Evolutionary conservation across 2,888 invertebrate species (phyloP).

Genomic region (Tortrix viridana): DNA sequence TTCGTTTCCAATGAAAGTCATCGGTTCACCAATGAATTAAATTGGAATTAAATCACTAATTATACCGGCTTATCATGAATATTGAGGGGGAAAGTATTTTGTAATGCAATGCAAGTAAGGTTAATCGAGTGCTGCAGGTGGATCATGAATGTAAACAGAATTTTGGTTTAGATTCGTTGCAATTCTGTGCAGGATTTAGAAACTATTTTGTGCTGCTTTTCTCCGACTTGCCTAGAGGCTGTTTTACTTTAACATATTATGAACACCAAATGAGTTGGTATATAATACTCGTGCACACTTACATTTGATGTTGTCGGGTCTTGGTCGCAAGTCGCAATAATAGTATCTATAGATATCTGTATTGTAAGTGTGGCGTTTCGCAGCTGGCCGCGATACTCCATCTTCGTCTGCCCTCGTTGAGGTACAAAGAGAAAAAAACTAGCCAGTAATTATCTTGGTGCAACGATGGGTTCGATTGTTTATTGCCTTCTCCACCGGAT

Average conservation of each 20-base stretch:
- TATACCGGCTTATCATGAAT: conserved; percentile 62
- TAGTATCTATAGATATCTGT: conserved; percentile 44
- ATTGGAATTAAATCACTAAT: conserved; percentile 53
- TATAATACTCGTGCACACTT: no score
- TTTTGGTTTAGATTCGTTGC: not conserved
- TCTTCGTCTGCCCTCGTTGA: conserved; percentile 54
- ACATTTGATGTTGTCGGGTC: conserved; percentile 29
- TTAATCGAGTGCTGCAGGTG: conserved; percentile 41
- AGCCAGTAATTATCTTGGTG: conserved; percentile 66
- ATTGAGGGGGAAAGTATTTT: conserved; percentile 62
- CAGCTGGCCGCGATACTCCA: conserved; percentile 50
- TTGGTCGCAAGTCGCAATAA: conserved; percentile 41
- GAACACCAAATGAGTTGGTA: no score
- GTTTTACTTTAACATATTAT: no score
- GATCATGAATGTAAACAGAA: conserved; percentile 12
- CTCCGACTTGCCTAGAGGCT: not conserved
- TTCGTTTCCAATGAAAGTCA: conserved; percentile 31
- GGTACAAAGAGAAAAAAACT: conserved; percentile 52
- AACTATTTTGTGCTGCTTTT: not conserved
- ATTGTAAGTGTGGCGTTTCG: conserved; percentile 52
- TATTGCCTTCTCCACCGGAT: conserved; percentile 73
- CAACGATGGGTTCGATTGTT: conserved; percentile 72
- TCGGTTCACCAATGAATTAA: conserved; percentile 40
- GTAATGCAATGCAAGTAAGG: conserved; percentile 41
- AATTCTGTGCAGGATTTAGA: conserved; percentile 15